Evolutionary conservation across 1,140 invertebrate species (phyloP), one percentile per base, ranked within the genome.

Genomic region (Ips typographus): DNA sequence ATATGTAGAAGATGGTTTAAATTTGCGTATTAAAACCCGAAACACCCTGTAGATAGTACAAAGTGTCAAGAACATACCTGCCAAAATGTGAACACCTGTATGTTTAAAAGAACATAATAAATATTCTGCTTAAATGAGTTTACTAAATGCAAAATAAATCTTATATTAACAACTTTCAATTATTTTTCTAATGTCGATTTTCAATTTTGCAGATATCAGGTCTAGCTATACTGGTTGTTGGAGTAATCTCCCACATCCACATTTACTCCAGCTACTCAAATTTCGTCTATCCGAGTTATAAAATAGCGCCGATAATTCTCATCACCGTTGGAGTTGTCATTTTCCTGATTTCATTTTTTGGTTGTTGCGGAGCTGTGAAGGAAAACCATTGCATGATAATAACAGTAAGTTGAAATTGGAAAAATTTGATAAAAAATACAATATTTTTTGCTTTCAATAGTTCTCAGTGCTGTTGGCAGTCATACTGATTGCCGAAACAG

Each of bases 361-460:
- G 94, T 70, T 95, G 93, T 81, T 95, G 92, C 73, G 94, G 93
- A 36, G 93, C 93, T 8, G 83, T 93, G 2, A 91, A 91, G 76
- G 93, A 95, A 80, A 93, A 90, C 76, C 89, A 91, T 73, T 94
- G 92, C 82, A 93, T 94, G 92, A 89, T 94, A 51, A 86, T 92
- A 22, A 93, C 91, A 39, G 90, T 92, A 82, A 85, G 85, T 55
- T 55, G n/a, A 37, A 59, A 59, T 55, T 3, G 2, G 36, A 55
- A 49, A 49, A 49, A 2, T 55, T 55, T 38, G 51, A n/a, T 53
- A 4, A 55, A 65, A 38, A 59, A 36, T 47, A 49, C 37, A 53
- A 68, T 43, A 61, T 44, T 3, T 6, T 62, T 61, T 71, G 22
- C 22, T 74, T 69, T 70, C 80, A 84, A 51, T 80, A 94, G 91